These are phyloP conservation scores for Corythoichthys haematopterus DNA, from an alignment of 2,113 vertebrate species.

Conservation along the genomic window DNA sequence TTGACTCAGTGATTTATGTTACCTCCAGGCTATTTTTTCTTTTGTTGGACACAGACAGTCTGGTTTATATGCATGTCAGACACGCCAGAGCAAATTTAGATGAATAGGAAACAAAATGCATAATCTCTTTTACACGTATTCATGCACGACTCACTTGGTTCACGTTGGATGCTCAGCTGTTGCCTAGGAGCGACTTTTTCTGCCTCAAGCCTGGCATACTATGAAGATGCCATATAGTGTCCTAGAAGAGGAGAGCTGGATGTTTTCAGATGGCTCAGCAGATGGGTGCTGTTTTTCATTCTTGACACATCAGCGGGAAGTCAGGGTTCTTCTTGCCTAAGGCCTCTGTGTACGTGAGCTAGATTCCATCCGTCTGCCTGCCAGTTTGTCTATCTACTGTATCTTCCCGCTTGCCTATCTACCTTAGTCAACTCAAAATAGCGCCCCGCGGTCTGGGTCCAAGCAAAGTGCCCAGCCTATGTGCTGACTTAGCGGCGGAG, in stretches of 20 bases:
- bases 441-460: too few species aligned
- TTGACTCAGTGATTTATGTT: conserved; percentile 26
- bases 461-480: too few species aligned
- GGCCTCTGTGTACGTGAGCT: conserved; percentile 21
- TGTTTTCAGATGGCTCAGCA: conserved; percentile 54
- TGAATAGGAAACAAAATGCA: conserved; percentile 46
- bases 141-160: conserved; percentile 17
- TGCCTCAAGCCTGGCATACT: conserved; percentile 42
- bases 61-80: conserved; percentile 42
- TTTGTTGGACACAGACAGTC: conserved; percentile 34
- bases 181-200: conserved; percentile 55
- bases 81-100: conserved; percentile 34
- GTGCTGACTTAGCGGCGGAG: too few species aligned
- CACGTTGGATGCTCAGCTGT: conserved; percentile 59
- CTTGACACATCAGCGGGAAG: conserved; percentile 30
- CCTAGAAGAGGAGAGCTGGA: conserved; percentile 44
- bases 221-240: conserved; percentile 31
- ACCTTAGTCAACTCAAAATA: too few species aligned
- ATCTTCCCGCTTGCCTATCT: background rate
- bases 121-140: conserved; percentile 13
- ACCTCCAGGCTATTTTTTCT: conserved; percentile 27
- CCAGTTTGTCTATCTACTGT: background rate
- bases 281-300: conserved; percentile 41
- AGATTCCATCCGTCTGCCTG: conserved; percentile 21
- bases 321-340: conserved; percentile 14